phyloP scores from a whole-genome alignment of 2,113 vertebrate species.

The Ptyas mucosa region DNA sequence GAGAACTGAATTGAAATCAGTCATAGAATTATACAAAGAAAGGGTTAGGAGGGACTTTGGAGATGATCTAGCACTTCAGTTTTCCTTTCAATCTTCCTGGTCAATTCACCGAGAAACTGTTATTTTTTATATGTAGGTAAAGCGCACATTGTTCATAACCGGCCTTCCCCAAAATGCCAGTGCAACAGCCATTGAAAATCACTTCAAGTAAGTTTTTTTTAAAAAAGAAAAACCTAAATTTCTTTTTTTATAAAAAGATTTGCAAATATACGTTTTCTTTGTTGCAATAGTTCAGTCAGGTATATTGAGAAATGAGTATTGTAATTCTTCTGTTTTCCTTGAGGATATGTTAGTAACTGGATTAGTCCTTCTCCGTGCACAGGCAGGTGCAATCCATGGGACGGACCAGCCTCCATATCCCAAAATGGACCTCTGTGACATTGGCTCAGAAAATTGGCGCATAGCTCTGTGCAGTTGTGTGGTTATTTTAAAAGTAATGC shows the following conservation, averaged over 20 bases:
- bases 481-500: background rate
- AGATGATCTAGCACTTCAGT: background rate
- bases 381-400: background rate
- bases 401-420: background rate
- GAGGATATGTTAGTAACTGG: background rate
- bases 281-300: background rate
- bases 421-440: background rate
- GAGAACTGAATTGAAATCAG: background rate
- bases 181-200: slow-evolving; percentile 72
- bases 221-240: background rate
- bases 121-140: slow-evolving; percentile 68
- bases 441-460: background rate
- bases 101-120: background rate
- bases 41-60: background rate
- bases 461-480: background rate
- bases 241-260: background rate
- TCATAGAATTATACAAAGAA: background rate
- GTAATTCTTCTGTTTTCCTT: background rate
- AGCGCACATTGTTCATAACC: slow-evolving; percentile 83
- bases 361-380: background rate
- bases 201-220: slow-evolving; percentile 79
- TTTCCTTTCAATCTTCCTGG: background rate
- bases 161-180: slow-evolving; percentile 76
- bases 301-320: background rate
- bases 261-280: background rate